Evolutionary conservation across 2,888 invertebrate species (phyloP).

Genomic region (Slavum lentiscoides): DNA sequence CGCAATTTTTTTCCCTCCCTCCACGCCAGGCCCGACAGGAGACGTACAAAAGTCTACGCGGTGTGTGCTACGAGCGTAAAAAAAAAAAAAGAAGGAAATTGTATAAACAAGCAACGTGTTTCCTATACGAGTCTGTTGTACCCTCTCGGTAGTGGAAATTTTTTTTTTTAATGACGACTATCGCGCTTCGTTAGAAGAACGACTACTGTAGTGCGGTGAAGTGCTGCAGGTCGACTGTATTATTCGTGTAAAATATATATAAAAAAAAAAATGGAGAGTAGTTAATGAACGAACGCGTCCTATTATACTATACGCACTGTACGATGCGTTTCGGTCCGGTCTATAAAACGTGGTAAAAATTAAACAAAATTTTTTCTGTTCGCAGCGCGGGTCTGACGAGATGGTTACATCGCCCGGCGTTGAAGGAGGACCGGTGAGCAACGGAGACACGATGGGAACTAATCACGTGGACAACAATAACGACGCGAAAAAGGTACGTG

Average conservation of each 20-base stretch:
- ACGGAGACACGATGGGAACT: constrained; percentile 71
- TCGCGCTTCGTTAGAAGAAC: constrained; percentile 35
- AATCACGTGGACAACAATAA: constrained; percentile 91
- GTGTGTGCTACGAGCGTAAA: neutral
- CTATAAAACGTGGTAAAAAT: too few relatives aligned
- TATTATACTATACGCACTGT: neutral
- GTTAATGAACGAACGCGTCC: constrained; percentile 22
- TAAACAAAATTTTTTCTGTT: constrained; percentile 58
- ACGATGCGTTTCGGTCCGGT: neutral
- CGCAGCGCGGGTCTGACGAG: constrained; percentile 97
- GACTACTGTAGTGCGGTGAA: too few relatives aligned
- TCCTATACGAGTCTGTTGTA: neutral
- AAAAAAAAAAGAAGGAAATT: neutral
- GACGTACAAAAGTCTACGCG: constrained; percentile 16
- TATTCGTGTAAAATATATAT: too few relatives aligned
- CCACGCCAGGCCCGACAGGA: too few relatives aligned
- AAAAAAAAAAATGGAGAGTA: too few relatives aligned
- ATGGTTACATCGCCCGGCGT: constrained; percentile 81
- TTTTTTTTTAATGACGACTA: constrained; percentile 43
- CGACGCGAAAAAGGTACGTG: constrained; percentile 89
- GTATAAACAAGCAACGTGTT: constrained; percentile 30
- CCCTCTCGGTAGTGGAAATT: neutral
- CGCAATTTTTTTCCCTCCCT: neutral
- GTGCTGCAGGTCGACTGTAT: neutral
- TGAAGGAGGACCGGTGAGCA: constrained; percentile 72